phyloP scores from a whole-genome alignment of 2,797 vertebrate genomes.

The Scleropages formosus region DNA sequence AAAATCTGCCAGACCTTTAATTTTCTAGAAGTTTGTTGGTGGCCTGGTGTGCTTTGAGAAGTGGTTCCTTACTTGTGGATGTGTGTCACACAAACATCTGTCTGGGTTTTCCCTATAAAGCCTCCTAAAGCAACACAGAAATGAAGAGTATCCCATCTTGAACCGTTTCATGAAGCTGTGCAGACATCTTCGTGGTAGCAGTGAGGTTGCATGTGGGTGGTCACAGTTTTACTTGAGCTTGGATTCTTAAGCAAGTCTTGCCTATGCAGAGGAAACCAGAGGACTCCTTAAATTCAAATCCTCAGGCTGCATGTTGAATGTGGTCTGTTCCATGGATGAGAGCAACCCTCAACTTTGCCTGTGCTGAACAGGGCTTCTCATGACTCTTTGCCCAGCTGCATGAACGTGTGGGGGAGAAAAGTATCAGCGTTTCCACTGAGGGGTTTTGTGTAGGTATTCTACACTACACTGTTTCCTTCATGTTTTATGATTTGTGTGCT shows the following conservation, averaged over 20 bases:
- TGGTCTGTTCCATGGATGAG: not conserved
- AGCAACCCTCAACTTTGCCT: too few relatives aligned
- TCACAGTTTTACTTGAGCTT: not conserved
- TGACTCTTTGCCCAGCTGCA: too few relatives aligned
- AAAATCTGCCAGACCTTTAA: too few relatives aligned
- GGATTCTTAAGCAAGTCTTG: not conserved
- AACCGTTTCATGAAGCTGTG: not conserved
- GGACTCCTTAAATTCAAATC: not conserved
- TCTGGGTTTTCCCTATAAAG: not conserved
- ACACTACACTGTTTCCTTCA: too few relatives aligned
- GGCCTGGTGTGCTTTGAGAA: not conserved
- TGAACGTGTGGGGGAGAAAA: too few relatives aligned
- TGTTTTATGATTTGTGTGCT: too few relatives aligned
- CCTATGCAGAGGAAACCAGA: too few relatives aligned
- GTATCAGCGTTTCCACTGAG: too few relatives aligned
- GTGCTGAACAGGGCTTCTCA: too few relatives aligned
- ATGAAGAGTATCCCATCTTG: too few relatives aligned
- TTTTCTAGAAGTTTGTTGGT: too few relatives aligned
- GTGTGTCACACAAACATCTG: not conserved
- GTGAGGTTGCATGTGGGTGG: constrained; percentile 1
- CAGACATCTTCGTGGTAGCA: not conserved
- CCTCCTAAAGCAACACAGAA: not conserved
- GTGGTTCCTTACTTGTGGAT: not conserved
- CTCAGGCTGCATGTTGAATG: not conserved
- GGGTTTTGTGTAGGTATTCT: too few relatives aligned